Base-by-base conservation (phyloP, 2,113 vertebrate species). In the Pelecanus crispus region DNA sequence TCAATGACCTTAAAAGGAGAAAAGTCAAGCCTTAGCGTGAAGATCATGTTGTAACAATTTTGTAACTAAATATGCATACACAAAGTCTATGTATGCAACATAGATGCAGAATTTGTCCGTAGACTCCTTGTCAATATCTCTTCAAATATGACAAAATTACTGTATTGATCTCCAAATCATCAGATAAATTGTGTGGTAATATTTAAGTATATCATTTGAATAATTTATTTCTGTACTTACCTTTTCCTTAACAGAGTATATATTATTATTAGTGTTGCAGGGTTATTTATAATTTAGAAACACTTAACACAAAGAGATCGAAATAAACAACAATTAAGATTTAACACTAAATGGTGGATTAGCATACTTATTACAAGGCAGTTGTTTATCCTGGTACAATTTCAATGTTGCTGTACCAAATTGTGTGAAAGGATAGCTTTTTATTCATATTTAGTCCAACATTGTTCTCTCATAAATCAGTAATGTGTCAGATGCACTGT, bases 281-380 rank as follows among this genome's bases (percentile, higher is more conserved):
- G 45, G 18, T 66, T 92, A 84, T 96, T 80, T 86, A 96, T 97
- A 97, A 96, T 97, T 98, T 94, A 96, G 80, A 96, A 96, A 97
- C 62, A 88, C 42, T 97, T 97, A 97, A 73, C 62, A 83, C 95
- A 97, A 86, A 95, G 65, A 94, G 71, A 59, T 45, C 78, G 25
- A 78, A 96, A 96, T 80, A 82, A 96, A 61, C 81, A 92, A 80
- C 96, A 97, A 82, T 96, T 96, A 97, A 96, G 91, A 89, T 94
- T 96, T 97, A 97, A 95, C 81, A 82, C n/a, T 63, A 77, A 96
- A 93, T 95, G 94, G 87, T 66, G 79, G 92, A 92, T 70, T 75
- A 97, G 56, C 22, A 84, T 17, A 14, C 38, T 93, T 92, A 96
- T 92, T 92, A 70, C 73, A 67, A 82, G 56, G 29, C 42, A 83